These are phyloP conservation scores for Opisthocomus hoazin DNA, from an alignment of 2,113 vertebrate species.

Conservation along the genomic window DNA sequence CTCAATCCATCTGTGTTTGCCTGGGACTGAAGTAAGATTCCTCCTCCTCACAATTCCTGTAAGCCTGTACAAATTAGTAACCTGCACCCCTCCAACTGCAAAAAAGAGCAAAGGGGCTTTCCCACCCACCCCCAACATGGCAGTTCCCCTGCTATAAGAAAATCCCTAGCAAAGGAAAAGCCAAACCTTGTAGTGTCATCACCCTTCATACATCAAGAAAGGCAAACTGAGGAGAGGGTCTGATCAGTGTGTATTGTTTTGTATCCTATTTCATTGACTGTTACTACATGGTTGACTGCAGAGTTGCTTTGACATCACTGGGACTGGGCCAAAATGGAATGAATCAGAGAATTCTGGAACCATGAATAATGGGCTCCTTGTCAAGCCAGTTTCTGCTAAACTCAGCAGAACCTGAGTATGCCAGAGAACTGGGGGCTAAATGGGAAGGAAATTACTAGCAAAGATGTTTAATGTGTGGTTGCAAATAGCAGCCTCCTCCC, in stretches of 20 bases:
- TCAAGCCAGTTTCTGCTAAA: conserved; percentile 6
- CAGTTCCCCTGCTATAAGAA: not conserved
- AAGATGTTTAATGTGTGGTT: conserved; percentile 18
- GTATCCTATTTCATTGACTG: not conserved
- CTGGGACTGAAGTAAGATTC: not conserved
- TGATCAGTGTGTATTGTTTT: not conserved
- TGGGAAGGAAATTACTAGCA: conserved; percentile 14
- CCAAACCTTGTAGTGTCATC: not conserved
- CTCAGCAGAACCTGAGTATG: conserved; percentile 29
- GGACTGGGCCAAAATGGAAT: not conserved
- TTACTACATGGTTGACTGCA: not conserved
- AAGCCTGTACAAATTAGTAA: not conserved
- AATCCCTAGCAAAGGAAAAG: not conserved
- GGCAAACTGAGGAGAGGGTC: not conserved
- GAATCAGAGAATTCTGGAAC: conserved; percentile 20
- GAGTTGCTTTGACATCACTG: not conserved
- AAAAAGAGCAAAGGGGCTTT: not conserved
- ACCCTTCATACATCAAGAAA: not conserved
- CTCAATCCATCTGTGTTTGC: not conserved
- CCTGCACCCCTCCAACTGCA: not conserved
- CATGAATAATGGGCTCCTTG: not conserved
- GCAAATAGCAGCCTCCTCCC: not conserved
- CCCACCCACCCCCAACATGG: not conserved
- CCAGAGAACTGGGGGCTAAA: not conserved
- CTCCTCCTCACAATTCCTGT: not conserved